Evolutionary conservation across 2,113 vertebrate genomes (phyloP), one percentile per base, ranked within the genome.

Genomic region (Coracopsis vasa): DNA sequence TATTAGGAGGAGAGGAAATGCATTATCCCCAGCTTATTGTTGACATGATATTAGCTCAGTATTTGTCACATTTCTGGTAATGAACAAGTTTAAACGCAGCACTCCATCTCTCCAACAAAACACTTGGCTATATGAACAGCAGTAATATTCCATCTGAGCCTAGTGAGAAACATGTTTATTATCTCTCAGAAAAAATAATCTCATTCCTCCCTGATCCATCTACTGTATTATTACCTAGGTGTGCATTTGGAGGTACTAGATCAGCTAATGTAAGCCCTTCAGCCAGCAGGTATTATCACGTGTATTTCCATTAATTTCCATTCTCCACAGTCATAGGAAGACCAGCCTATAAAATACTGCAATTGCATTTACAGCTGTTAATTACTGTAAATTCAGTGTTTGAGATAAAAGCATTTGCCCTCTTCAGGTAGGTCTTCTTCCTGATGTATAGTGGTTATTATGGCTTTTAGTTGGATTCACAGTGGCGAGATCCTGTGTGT

Each of bases 291-390:
- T 39, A 50, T 86, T 92, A 91, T 58, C 80, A 70, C 80, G 80
- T n/a, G 92, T 80, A 80, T 91, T 96, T 91, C 93, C 90, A 96
- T 96, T 97, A 95, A 60, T 80, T 94, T 62, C 80, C 54, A 51
- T 90, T 93, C 84, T 39, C 70, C 50, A 67, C 71, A 79, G 9
- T 56, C 7, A 3, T 9, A 66, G 70, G 24, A 61, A 86, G 44
- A 60, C 65, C 45, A 71, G 93, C 33, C 70, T 78, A 20, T 71
- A 94, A 96, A 80, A 62, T 44, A 24, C 9, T 47, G 60, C 73
- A 86, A 81, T 83, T 92, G 44, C 88, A 84, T 80, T 92, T 92
- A 56, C 78, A 92, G 21, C 56, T 93, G 83, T 95, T 95, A 96
- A 97, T 97, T 96, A 95, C 81, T 87, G 70, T 71, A 88, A 87